Evolutionary conservation across 2,797 vertebrate genomes (phyloP), one percentile per base, ranked within the genome.

Genomic region (Benthosema pterotum): DNA sequence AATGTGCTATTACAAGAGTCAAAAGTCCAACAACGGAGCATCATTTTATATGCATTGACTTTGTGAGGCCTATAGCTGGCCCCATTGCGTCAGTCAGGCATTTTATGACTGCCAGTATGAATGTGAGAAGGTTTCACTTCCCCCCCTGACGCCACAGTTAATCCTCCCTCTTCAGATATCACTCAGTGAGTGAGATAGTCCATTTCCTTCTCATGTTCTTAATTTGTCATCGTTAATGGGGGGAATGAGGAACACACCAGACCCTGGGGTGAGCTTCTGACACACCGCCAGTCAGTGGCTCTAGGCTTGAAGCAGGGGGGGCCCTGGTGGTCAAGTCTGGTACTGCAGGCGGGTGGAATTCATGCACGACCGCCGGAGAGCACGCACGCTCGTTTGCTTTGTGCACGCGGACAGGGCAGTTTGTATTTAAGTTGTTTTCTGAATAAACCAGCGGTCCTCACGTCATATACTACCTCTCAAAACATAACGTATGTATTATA

Each of bases 101-200:
- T 79, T 79, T 67, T 11, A 60, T 74, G 52, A 48, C 61, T 64
- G 56, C 61, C 50, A 67, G 69, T 63, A 65, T 64, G 58, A 79
- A 75, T 59, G 67, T 66, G 62, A 71, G 66, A 79, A 67, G 52
- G 65, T 72, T 78, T 71, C 63, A 57, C 61, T 75, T 67, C 76
- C 52, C 58, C 58, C n/a, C 71, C 32, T 11, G 71, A 82, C 49
- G 62, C 80, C 75, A 66, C 69, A 22, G 69, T 38, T 79, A 86
- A 88, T 83, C 78, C 82, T 70, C 55, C 57, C 62, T 72, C 69
- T 67, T 45, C 75, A 83, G 69, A 83, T 70, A 81, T 83, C 79
- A 76, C 64, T 79, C 71, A 68, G 57, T 69, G 55, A 49, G 60
- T 17, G 45, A 75, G 78, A 87, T 59, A 72, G 72, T 38, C 52